Evolutionary conservation across 1,140 invertebrate genomes (phyloP).

Genomic region (Brachystomella parvula): DNA sequence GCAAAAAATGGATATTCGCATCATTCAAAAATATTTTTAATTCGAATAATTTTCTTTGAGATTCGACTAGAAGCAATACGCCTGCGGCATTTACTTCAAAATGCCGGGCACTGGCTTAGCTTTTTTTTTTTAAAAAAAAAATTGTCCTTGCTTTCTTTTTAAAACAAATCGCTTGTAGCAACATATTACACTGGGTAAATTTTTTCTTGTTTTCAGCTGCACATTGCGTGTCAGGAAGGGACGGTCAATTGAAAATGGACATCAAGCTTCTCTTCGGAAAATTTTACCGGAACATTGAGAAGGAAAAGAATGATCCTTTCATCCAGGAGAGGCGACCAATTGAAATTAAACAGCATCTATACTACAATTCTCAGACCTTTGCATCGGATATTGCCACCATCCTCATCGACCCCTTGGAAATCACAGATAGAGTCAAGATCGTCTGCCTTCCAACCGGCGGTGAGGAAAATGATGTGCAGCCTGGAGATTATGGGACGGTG

Average conservation of each 20-base stretch:
- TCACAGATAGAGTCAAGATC: constrained; percentile 3
- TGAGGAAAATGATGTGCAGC: not conserved
- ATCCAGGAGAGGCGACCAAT: not conserved
- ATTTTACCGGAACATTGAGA: constrained; percentile 8
- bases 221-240: constrained; percentile 5
- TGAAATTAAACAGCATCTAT: constrained; percentile 6
- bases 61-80: not conserved
- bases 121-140: too few species aligned
- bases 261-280: constrained; percentile 9
- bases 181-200: not conserved
- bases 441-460: not conserved
- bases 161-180: too few species aligned
- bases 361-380: constrained; percentile 14
- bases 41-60: not conserved
- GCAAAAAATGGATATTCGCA: too few species aligned
- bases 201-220: constrained; percentile 12
- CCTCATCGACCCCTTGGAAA: not conserved
- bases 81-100: not conserved
- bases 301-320: not conserved
- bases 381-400: constrained; percentile 10
- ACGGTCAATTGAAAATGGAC: not conserved
- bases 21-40: too few species aligned
- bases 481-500: constrained; percentile 10
- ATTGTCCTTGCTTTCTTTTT: too few species aligned
- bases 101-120: too few species aligned